Evolutionary conservation across 2,113 vertebrate genomes (phyloP).

Genomic region (Caloenas nicobarica): DNA sequence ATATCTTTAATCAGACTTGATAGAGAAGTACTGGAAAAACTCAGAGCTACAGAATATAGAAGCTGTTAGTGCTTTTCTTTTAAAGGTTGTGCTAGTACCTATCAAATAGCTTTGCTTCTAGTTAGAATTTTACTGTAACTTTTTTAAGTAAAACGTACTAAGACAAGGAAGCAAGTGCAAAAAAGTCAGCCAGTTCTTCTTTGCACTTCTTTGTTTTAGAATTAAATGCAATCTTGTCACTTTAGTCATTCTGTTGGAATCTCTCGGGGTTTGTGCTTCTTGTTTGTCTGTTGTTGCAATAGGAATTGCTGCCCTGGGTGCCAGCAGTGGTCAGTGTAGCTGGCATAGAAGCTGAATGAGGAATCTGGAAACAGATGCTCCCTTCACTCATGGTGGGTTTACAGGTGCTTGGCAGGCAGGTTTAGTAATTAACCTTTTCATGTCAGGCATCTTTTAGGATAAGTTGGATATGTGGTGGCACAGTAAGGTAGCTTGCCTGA

Average conservation of each 20-base stretch:
- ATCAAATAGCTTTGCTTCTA: background rate
- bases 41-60: background rate
- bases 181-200: background rate
- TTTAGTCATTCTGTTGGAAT: background rate
- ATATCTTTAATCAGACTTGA: background rate
- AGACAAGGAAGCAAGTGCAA: background rate
- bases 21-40: background rate
- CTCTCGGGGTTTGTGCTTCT: background rate
- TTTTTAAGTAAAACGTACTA: background rate
- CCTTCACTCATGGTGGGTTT: background rate
- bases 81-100: background rate
- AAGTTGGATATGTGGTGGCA: background rate
- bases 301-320: background rate
- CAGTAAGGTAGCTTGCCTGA: background rate
- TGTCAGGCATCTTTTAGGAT: background rate
- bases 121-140: background rate
- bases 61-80: background rate
- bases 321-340: background rate
- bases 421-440: background rate
- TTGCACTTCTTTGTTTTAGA: background rate
- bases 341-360: background rate
- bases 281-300: background rate
- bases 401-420: background rate
- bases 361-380: background rate
- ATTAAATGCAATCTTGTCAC: background rate